phyloP scores from a whole-genome alignment of 2,888 invertebrate genomes.

The Catocala sponsa region DNA sequence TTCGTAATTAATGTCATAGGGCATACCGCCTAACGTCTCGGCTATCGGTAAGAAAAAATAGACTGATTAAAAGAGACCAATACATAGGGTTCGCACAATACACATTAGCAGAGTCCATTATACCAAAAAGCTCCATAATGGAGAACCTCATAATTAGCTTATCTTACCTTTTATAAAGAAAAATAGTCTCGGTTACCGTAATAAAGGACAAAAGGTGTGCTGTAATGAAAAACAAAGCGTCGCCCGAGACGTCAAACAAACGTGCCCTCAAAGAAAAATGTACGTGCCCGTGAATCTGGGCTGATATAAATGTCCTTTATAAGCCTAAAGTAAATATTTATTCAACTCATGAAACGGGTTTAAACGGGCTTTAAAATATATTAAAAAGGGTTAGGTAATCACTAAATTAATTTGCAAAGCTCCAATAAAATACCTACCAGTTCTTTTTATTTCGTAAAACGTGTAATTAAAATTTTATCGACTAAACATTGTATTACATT shows the following conservation, averaged over 20 bases:
- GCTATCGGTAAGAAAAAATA: too few relatives aligned
- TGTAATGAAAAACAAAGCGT: slow-evolving; percentile 23
- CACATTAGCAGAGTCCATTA: slow-evolving; percentile 21
- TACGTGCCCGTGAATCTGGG: slow-evolving; percentile 30
- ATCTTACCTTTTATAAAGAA: slow-evolving; percentile 28
- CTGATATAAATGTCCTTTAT: slow-evolving; percentile 9
- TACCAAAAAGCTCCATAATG: slow-evolving; percentile 17
- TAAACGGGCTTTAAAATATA: slow-evolving; percentile 1
- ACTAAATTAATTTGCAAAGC: neutral
- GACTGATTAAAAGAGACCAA: too few relatives aligned
- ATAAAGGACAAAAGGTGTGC: slow-evolving; percentile 24
- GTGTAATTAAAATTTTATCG: too few relatives aligned
- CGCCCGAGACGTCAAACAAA: slow-evolving; percentile 22
- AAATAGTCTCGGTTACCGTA: slow-evolving; percentile 10
- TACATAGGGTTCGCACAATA: neutral
- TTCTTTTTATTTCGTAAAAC: too few relatives aligned
- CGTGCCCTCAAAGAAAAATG: slow-evolving; percentile 21
- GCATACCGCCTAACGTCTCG: too few relatives aligned
- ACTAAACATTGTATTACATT: too few relatives aligned
- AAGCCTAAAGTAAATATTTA: slow-evolving; percentile 26
- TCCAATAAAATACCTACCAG: too few relatives aligned
- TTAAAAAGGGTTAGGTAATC: slow-evolving; percentile 2
- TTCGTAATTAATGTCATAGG: too few relatives aligned
- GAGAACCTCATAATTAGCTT: slow-evolving; percentile 24
- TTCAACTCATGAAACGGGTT: slow-evolving; percentile 8